Evolutionary conservation across 2,797 vertebrate species (phyloP).

Genomic region (Dryobates pubescens): DNA sequence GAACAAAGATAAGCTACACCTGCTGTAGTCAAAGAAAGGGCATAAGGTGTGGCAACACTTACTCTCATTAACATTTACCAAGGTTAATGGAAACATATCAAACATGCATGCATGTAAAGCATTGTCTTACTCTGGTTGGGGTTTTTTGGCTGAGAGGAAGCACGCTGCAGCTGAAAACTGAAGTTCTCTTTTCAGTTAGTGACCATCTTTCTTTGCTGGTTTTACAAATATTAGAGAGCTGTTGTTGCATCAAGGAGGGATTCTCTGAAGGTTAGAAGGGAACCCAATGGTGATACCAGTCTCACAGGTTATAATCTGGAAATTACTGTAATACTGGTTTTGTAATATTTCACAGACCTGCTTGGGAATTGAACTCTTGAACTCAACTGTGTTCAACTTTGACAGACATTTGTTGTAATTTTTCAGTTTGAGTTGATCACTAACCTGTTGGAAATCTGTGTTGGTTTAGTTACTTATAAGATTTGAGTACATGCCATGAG

Average conservation of each 20-base stretch:
- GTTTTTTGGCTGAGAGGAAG: not conserved
- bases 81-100: not conserved
- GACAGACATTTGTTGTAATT: not conserved
- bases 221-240: not conserved
- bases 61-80: not conserved
- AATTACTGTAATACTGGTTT: not conserved
- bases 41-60: not conserved
- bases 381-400: not conserved
- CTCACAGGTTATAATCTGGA: not conserved
- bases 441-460: constrained; percentile 25
- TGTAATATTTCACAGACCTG: not conserved
- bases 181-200: not conserved
- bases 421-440: constrained; percentile 46
- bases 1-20: not conserved
- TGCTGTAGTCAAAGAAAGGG: not conserved
- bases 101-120: not conserved
- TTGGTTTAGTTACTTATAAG: constrained; percentile 28
- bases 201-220: not conserved
- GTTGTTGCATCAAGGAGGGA: not conserved
- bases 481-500: not conserved
- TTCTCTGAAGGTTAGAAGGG: not conserved
- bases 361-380: constrained; percentile 1
- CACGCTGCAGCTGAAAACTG: not conserved
- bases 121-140: too few species aligned
- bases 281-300: not conserved